A percentile compares a stretch with the other conserved stretches of the same genome.
Conservation (phyloP, 2,888 invertebrate species). For the Liposcelis brunnea region DNA sequence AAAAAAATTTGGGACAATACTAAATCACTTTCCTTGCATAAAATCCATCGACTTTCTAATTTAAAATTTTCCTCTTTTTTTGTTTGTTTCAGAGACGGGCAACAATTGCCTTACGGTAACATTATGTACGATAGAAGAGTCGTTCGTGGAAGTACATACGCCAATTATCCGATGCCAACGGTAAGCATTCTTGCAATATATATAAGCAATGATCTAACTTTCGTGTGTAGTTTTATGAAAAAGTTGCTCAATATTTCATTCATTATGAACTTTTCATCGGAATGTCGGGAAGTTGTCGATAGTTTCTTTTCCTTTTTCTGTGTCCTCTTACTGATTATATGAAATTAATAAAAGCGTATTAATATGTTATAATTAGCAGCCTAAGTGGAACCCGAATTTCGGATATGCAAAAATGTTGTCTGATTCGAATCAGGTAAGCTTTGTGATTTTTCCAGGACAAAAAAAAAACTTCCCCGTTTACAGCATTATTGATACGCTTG, state of each 20-base stretch:
- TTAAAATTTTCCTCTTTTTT: slow-evolving; percentile 10
- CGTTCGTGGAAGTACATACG: slow-evolving; percentile 66
- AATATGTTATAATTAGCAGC: slow-evolving; percentile 20
- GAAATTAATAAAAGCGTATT: too few species aligned
- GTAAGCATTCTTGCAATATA: slow-evolving; percentile 23
- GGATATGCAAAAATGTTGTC: slow-evolving; percentile 37
- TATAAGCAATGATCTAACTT: slow-evolving; percentile 15
- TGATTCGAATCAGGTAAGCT: slow-evolving; percentile 18
- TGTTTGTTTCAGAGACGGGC: slow-evolving; percentile 30
- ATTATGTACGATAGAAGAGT: slow-evolving; percentile 81
- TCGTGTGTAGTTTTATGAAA: not conserved
- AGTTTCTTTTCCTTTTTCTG: not conserved
- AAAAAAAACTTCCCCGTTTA: too few species aligned
- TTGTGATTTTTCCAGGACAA: too few species aligned
- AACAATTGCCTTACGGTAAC: slow-evolving; percentile 45
- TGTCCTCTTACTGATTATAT: slow-evolving; percentile 7
- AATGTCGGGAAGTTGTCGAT: too few species aligned
- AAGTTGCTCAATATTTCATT: not conserved
- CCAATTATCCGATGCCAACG: slow-evolving; percentile 27
- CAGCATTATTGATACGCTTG: too few species aligned
- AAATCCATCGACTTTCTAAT: not conserved
- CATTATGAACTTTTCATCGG: slow-evolving; percentile 10
- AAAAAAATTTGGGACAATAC: too few species aligned
- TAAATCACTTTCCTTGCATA: too few species aligned
- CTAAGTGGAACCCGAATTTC: slow-evolving; percentile 37